Base-by-base conservation (phyloP, 2,113 vertebrate genomes). In the Colaptes auratus region DNA sequence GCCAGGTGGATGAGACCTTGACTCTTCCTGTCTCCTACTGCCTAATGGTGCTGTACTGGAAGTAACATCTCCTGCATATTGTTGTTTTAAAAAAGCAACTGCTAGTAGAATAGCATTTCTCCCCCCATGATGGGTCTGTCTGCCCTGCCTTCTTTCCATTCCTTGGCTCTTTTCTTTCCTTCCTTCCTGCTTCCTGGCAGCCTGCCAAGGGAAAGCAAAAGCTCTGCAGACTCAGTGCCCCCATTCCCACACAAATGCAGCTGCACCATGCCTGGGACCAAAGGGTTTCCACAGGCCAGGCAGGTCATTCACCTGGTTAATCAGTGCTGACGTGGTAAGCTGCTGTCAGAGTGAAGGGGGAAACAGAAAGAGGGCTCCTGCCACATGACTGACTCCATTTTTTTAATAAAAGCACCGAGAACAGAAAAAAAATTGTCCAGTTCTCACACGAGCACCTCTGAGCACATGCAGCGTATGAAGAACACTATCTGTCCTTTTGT, bases 401-500 rank as follows among this genome's bases (percentile, higher is more conserved):
- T 82, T 87, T 66, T 30, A 91, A 84, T 58, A 52, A 48, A 84
- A 84, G 12, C 76, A 84, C 12, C 0, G 2, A 65, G 46, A 82
- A 82, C 28, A 91, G 44, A 67, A 86, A 81, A 20, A 3, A 52
- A 90, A 63, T 16, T 2, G 0, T 73, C 46, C 30, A 17, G 44
- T 58, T 94, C 60, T 95, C 69, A 78, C 27, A 71, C 21, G n/a
- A 82, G 61, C 46, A 39, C 31, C 48, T 65, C 21, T 18, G 72
- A 92, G 44, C 23, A 55, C 69, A 83, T 50, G 65, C 89, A 93
- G 59, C 3, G 0, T 76, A 56, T 20, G 17, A 93, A 94, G 89
- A 95, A 94, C 82, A 73, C 46, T 65, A 65, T 46, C 76, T 72
- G 76, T 81, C 75, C 88, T 83, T 89, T 35, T 53, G 85, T 85